phyloP scores from a whole-genome alignment of 2,113 vertebrate genomes.

The Tichodroma muraria region DNA sequence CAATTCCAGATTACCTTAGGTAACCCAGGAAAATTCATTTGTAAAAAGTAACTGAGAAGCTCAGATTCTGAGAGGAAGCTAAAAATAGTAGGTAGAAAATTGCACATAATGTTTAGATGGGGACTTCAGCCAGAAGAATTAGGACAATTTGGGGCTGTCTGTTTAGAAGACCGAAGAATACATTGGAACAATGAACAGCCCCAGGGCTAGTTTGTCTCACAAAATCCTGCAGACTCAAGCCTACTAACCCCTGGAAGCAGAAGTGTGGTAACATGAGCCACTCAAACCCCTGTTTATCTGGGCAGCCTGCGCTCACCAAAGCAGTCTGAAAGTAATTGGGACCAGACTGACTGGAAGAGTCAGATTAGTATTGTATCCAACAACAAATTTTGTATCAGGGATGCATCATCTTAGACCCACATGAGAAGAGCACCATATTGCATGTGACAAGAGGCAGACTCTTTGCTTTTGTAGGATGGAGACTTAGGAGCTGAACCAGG shows the following conservation, averaged over 20 bases:
- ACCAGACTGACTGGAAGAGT: background rate
- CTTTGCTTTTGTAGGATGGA: background rate
- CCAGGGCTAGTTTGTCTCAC: background rate
- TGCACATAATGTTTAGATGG: background rate
- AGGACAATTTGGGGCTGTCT: background rate
- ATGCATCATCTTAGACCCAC: background rate
- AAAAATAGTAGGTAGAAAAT: background rate
- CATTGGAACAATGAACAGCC: background rate
- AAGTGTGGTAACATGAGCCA: background rate
- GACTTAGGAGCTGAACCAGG: background rate
- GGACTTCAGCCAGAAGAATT: background rate
- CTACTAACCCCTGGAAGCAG: background rate
- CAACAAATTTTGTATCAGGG: background rate
- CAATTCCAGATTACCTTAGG: background rate
- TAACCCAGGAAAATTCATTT: background rate
- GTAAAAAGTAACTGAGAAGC: background rate
- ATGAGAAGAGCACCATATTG: background rate
- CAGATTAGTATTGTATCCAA: background rate
- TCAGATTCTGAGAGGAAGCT: background rate
- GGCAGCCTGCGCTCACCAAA: background rate
- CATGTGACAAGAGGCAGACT: background rate
- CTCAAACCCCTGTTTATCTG: background rate
- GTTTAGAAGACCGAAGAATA: background rate
- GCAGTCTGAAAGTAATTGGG: background rate
- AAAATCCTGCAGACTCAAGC: background rate